Evolutionary conservation across 2,113 vertebrate species (phyloP).

Genomic region (Heterotis niloticus): DNA sequence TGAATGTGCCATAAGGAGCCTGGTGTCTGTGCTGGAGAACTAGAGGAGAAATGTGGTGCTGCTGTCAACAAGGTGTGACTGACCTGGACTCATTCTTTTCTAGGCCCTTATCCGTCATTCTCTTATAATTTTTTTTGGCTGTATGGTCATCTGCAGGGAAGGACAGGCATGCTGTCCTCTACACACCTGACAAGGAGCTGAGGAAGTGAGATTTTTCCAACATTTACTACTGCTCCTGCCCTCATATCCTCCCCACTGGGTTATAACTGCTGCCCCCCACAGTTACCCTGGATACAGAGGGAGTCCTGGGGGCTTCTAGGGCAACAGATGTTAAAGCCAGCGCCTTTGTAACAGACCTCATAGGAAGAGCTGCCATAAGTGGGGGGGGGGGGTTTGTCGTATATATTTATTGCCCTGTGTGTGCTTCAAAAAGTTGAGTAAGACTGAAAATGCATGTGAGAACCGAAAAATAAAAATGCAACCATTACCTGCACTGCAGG

Average conservation of each 20-base stretch:
- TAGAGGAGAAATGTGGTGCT: too few relatives aligned
- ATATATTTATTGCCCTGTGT: neutral
- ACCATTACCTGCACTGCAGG: too few relatives aligned
- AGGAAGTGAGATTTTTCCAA: conserved; percentile 5
- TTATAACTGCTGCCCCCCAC: conserved; percentile 22
- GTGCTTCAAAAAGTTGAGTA: too few relatives aligned
- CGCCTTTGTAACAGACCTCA: neutral
- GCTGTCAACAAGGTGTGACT: too few relatives aligned
- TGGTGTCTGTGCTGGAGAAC: too few relatives aligned
- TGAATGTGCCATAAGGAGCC: too few relatives aligned
- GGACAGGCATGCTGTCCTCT: too few relatives aligned
- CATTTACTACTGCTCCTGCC: neutral
- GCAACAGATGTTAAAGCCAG: conserved; percentile 28
- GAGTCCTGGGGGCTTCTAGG: conserved; percentile 23
- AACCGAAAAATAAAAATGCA: neutral
- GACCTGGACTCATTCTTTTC: too few relatives aligned
- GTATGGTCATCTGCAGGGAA: too few relatives aligned
- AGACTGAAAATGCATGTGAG: neutral
- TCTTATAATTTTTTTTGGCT: too few relatives aligned
- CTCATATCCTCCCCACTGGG: conserved; percentile 13
- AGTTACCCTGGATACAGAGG: conserved; percentile 27
- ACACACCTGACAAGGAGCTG: neutral
- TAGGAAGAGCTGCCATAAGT: neutral
- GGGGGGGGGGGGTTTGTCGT: neutral
- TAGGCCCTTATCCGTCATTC: too few relatives aligned